Base-by-base conservation (phyloP, 1,140 invertebrate genomes). In the Cataglyphis hispanica region DNA sequence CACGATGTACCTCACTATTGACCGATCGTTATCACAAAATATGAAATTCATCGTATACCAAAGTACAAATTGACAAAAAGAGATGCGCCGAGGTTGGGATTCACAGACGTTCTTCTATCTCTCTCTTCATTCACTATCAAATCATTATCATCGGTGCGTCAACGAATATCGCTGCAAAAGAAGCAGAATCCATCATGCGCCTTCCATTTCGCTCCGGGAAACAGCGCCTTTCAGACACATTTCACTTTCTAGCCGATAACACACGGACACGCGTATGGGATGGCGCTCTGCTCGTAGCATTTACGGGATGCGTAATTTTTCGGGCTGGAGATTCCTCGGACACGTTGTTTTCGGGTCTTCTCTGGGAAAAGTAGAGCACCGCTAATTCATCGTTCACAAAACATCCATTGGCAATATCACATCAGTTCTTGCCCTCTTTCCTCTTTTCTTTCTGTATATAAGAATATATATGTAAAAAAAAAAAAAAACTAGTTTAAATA, bases 361-460 rank as follows among this genome's bases (percentile, higher is more conserved):
- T 40, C 11, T 61, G 83, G 43, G 16, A 50, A 87, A 87, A 89
- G 88, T 89, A 22, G 75, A 89, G 31, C 84, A 40, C 46, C 40
- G 70, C 37, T 40, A 74, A 89, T 83, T 87, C 58, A 74, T 87
- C 46, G 63, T 7, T 80, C 77, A 46, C 2, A 76, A 76, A 80
- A 53, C 67, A 27, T 19, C 13, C 77, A 37, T 40, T n/a, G 80
- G 43, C 40, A 60, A 78, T 64, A 58, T 46, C 56, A 46, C 34
- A 61, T 69, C 40, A 60, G 53, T n/a, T 50, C 22, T 5, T 37
- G 22, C 27, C 10, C 16, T n/a, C 4, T 67, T 60, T 22, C 5
- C 8, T 10, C 8, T 10, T 25, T 31, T 13, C 60, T n/a, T 27
- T 34, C 75, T 50, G 46, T 16, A 50, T 50, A 50, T 50, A 50